Evolutionary conservation across 1,140 invertebrate genomes (phyloP).

Genomic region (Periplaneta americana): DNA sequence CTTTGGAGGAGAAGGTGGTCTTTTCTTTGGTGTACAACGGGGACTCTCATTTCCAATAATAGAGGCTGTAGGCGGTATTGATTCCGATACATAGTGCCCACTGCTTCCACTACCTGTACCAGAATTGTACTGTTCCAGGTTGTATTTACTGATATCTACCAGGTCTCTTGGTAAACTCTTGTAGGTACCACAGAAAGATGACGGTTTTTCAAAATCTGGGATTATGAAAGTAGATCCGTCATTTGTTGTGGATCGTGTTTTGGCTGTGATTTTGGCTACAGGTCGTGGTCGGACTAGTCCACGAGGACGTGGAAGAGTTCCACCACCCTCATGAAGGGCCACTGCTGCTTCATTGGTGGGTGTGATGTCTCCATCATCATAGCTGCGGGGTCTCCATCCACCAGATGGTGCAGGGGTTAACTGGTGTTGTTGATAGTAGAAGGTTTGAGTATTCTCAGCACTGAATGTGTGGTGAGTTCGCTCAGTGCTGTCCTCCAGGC

Average conservation of each 20-base stretch:
- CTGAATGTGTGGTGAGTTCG: constrained; percentile 43
- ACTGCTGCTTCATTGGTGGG: constrained; percentile 71
- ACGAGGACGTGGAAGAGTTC: constrained; percentile 78
- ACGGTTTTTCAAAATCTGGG: not conserved
- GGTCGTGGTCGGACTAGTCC: constrained; percentile 72
- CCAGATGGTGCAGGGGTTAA: constrained; percentile 30
- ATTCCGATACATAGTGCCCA: not conserved
- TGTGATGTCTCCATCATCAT: constrained; percentile 84
- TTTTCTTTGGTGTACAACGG: constrained; percentile 55
- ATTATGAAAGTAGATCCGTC: constrained; percentile 22
- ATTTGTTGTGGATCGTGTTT: constrained; percentile 33
- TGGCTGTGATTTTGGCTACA: constrained; percentile 77
- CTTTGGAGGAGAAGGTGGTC: constrained; percentile 82
- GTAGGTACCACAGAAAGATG: constrained; percentile 23
- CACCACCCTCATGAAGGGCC: constrained; percentile 58
- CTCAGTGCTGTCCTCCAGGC: constrained; percentile 59
- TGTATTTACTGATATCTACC: constrained; percentile 32
- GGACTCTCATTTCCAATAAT: constrained; percentile 44
- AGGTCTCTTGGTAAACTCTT: constrained; percentile 47
- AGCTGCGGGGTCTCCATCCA: constrained; percentile 70
- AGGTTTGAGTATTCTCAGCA: constrained; percentile 34
- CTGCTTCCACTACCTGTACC: not conserved
- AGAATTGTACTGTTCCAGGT: constrained; percentile 19
- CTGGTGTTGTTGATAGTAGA: constrained; percentile 40
- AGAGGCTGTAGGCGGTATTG: not conserved